Evolutionary conservation across 2,888 invertebrate genomes (phyloP).

Genomic region (Malthinus flaveolus): DNA sequence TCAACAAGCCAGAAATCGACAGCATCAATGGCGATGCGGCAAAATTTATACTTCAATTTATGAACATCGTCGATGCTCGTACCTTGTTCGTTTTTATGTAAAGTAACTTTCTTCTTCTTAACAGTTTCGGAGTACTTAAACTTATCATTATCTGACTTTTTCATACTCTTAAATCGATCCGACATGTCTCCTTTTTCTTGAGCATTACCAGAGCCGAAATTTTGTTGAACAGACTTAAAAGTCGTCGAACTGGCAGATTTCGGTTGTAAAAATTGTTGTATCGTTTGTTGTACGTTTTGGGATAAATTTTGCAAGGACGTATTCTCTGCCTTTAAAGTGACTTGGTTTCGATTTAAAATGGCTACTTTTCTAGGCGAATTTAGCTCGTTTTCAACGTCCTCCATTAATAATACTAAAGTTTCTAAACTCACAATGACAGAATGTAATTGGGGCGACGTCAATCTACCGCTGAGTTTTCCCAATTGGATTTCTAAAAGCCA

Average conservation of each 20-base stretch:
- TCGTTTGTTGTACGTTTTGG: slow-evolving; percentile 33
- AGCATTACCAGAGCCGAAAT: background rate
- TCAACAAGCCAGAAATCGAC: slow-evolving; percentile 92
- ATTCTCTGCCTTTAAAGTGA: slow-evolving; percentile 32
- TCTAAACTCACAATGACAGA: slow-evolving; percentile 87
- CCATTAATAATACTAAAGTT: slow-evolving; percentile 81
- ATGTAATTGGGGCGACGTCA: slow-evolving; percentile 87
- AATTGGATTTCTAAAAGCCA: slow-evolving; percentile 96
- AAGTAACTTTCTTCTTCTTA: slow-evolving; percentile 39
- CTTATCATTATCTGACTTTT: slow-evolving; percentile 17
- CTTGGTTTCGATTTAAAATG: slow-evolving; percentile 31
- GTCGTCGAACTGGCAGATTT: slow-evolving; percentile 29
- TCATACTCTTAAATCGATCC: slow-evolving; percentile 8
- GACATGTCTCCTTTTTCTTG: slow-evolving; percentile 1
- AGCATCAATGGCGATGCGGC: slow-evolving; percentile 84
- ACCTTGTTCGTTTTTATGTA: slow-evolving; percentile 33
- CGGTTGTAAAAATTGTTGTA: slow-evolving; percentile 39
- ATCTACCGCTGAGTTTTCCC: slow-evolving; percentile 89
- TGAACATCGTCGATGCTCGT: slow-evolving; percentile 44
- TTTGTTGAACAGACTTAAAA: slow-evolving; percentile 14
- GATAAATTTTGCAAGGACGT: slow-evolving; percentile 32
- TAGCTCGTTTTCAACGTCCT: slow-evolving; percentile 88
- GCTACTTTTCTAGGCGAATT: slow-evolving; percentile 65
- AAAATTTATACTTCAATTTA: slow-evolving; percentile 87
- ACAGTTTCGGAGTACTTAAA: slow-evolving; percentile 35